Percentiles rank a stretch among this genome's conserved stretches.
phyloP scores from a whole-genome alignment of 2,797 vertebrate species.

The Chrosomus eos region DNA sequence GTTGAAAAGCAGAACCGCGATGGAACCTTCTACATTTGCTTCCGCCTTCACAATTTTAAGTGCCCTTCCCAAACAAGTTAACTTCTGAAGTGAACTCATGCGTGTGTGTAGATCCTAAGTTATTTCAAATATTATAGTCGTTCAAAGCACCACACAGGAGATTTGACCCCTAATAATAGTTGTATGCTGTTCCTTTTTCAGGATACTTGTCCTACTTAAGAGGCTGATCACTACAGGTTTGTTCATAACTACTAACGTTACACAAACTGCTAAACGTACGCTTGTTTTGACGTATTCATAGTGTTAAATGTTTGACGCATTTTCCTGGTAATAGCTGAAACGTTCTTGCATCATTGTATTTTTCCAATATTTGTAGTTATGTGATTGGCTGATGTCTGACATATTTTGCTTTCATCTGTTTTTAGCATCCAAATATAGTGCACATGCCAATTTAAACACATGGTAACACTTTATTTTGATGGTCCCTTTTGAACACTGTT shows the following conservation, averaged over 20 bases:
- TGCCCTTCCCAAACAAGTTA: slow-evolving; percentile 7
- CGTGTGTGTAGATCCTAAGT: background rate
- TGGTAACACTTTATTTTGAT: too few species aligned
- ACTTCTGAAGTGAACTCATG: background rate
- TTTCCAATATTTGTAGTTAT: background rate
- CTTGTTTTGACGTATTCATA: background rate
- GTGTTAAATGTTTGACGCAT: background rate
- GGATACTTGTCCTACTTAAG: background rate
- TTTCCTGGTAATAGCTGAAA: background rate
- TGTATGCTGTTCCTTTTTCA: background rate
- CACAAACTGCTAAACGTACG: background rate
- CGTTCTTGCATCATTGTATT: background rate
- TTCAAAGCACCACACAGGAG: background rate
- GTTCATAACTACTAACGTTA: background rate
- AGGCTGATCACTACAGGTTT: slow-evolving; percentile 8
- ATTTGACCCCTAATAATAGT: background rate
- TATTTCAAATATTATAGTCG: background rate
- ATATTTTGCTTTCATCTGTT: background rate
- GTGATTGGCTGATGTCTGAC: background rate
- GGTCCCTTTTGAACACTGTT: too few species aligned
- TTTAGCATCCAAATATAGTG: background rate
- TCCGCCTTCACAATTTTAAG: slow-evolving; percentile 4
- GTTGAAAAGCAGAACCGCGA: background rate
- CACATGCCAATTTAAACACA: background rate
- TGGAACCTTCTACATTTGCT: background rate